Evolutionary conservation across 2,797 vertebrate genomes (phyloP).

Genomic region (Epinephelus awoara): DNA sequence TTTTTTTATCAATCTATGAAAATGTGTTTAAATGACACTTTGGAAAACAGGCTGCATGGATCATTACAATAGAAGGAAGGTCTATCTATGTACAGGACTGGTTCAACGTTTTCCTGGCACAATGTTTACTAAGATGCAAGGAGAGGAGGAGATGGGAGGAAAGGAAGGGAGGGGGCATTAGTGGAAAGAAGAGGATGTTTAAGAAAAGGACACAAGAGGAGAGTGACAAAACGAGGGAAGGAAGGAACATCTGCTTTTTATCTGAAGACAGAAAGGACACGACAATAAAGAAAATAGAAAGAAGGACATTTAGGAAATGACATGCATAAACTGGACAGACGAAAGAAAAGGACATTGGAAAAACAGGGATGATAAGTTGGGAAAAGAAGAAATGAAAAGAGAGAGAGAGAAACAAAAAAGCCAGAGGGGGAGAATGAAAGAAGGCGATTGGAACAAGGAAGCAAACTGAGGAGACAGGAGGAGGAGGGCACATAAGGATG

Average conservation of each 20-base stretch:
- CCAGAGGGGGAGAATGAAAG: not conserved
- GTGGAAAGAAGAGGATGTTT: not conserved
- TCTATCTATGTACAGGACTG: slow-evolving; percentile 55
- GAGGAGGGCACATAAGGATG: not conserved
- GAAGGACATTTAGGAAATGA: not conserved
- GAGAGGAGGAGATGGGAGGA: not conserved
- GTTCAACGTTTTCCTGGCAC: slow-evolving; percentile 68
- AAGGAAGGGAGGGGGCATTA: not conserved
- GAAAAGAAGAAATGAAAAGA: not conserved
- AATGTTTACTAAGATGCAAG: slow-evolving; percentile 63
- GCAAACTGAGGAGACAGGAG: not conserved
- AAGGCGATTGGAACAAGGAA: not conserved
- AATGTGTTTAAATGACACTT: slow-evolving; percentile 39
- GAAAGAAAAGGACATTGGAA: slow-evolving; percentile 7
- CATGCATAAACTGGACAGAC: not conserved
- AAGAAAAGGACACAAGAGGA: slow-evolving; percentile 14
- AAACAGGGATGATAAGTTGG: not conserved
- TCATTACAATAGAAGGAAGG: slow-evolving; percentile 51
- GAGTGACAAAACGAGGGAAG: too few species aligned
- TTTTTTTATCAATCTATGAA: slow-evolving; percentile 18
- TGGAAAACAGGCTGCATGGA: slow-evolving; percentile 52
- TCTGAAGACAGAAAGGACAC: not conserved
- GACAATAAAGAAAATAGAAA: too few species aligned
- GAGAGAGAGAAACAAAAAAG: not conserved
- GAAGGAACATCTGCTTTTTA: not conserved